Conservation (phyloP, 2,888 invertebrate genomes). For the Eupeodes luniger region DNA sequence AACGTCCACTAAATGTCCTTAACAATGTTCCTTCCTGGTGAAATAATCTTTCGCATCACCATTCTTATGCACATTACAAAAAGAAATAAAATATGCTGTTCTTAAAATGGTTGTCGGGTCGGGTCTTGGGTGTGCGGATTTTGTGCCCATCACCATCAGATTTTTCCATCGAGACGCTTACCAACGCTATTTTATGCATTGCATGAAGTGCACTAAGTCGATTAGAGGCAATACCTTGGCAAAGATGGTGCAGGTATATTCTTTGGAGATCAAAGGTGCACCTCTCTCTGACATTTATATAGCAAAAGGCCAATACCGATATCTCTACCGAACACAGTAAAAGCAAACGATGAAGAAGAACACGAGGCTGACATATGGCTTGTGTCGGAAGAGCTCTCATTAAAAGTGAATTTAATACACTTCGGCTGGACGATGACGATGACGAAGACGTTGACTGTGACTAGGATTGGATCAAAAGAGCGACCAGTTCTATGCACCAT, state of each 20-base stretch:
- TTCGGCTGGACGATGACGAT: conserved; percentile 49
- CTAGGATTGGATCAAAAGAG: conserved; percentile 33
- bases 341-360: conserved; percentile 6
- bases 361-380: conserved; percentile 61
- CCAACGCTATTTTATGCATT: conserved; percentile 25
- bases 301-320: conserved; percentile 31
- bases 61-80: neutral
- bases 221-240: conserved; percentile 51
- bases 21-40: neutral
- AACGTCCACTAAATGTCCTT: too few species aligned
- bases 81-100: conserved; percentile 6
- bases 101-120: neutral
- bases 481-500: conserved; percentile 16
- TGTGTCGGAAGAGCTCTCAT: conserved; percentile 72
- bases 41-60: neutral
- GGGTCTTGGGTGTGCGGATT: conserved; percentile 3
- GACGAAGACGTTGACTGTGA: neutral
- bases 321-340: neutral
- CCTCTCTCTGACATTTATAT: conserved; percentile 25
- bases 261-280: conserved; percentile 71
- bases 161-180: conserved; percentile 6
- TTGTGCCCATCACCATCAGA: conserved; percentile 17
- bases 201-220: conserved; percentile 64
- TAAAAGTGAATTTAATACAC: conserved; percentile 75
- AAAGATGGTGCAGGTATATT: conserved; percentile 40